phyloP scores from a whole-genome alignment of 2,888 invertebrate species.

The Laothoe populi region DNA sequence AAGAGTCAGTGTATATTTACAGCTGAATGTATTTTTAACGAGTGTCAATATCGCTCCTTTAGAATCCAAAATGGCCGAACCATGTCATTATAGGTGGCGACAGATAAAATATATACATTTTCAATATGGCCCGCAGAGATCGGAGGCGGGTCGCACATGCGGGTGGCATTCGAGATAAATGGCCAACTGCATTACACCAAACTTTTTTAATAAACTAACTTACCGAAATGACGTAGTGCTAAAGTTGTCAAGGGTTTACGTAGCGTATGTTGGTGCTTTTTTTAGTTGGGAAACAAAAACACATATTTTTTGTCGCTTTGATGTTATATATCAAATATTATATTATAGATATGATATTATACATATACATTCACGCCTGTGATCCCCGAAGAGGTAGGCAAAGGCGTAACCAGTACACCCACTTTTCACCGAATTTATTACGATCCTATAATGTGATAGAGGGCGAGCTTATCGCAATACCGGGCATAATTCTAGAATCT shows the following conservation, averaged over 20 bases:
- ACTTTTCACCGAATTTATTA: too few species aligned
- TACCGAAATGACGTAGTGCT: slow-evolving; percentile 31
- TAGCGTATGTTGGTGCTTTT: slow-evolving; percentile 5
- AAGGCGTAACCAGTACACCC: too few species aligned
- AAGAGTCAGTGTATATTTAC: too few species aligned
- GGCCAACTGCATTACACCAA: slow-evolving; percentile 60
- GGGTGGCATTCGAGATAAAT: slow-evolving; percentile 64
- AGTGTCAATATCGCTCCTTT: neutral
- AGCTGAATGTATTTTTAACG: neutral
- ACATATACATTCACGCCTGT: too few species aligned
- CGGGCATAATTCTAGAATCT: too few species aligned
- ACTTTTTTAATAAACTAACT: slow-evolving; percentile 58
- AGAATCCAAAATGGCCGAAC: slow-evolving; percentile 2
- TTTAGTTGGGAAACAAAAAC: slow-evolving; percentile 3
- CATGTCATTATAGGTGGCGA: slow-evolving; percentile 10
- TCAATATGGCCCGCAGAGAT: slow-evolving; percentile 31
- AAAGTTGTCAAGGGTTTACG: slow-evolving; percentile 39
- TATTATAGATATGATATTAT: too few species aligned
- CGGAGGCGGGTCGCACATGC: slow-evolving; percentile 50
- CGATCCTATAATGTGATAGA: too few species aligned
- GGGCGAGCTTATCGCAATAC: too few species aligned
- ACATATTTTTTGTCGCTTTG: neutral
- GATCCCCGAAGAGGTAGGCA: too few species aligned
- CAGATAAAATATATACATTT: slow-evolving; percentile 31
- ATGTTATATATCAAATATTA: too few species aligned